A percentile compares a stretch with the other conserved stretches of the same genome.
Conservation (phyloP, 2,113 vertebrate genomes). For the Regulus satrapa region DNA sequence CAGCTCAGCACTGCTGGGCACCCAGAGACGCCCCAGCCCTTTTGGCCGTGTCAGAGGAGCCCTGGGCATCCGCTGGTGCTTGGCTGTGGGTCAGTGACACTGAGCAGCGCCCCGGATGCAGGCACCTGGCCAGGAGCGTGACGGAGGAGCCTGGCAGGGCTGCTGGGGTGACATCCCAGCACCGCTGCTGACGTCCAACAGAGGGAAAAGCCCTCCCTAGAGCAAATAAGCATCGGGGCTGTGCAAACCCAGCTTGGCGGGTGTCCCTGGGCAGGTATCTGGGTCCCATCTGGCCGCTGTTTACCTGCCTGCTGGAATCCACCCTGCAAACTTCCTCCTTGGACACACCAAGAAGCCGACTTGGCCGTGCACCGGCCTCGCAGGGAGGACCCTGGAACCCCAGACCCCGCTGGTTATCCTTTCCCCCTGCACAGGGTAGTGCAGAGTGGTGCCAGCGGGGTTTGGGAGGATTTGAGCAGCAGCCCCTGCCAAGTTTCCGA, state of each 20-base stretch:
- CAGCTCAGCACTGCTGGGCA: rapidly evolving
- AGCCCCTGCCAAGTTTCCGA: neutral
- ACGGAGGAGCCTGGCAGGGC: neutral
- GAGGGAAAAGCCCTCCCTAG: constrained; percentile 18
- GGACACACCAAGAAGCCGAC: rapidly evolving
- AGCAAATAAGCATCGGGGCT: neutral
- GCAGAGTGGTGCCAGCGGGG: neutral
- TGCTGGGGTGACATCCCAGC: neutral
- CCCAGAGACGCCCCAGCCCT: neutral
- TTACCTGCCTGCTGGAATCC: constrained; percentile 46
- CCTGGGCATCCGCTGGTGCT: neutral
- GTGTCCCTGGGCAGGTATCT: neutral
- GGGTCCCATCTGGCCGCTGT: constrained; percentile 45
- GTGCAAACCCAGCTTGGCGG: neutral
- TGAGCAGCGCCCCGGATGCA: neutral
- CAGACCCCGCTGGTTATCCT: rapidly evolving
- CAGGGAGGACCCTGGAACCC: neutral
- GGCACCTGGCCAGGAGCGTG: constrained; percentile 9
- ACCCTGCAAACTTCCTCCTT: constrained; percentile 53
- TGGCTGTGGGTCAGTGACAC: rapidly evolving
- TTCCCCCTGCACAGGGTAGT: too few relatives aligned
- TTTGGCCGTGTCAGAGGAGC: rapidly evolving
- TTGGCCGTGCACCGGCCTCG: rapidly evolving
- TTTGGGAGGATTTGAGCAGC: neutral
- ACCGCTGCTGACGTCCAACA: neutral